A percentile compares a stretch with the other conserved stretches of the same genome.
These are phyloP conservation scores for Liasis olivaceus DNA, from an alignment of 2,797 vertebrate species.

Conservation along the genomic window DNA sequence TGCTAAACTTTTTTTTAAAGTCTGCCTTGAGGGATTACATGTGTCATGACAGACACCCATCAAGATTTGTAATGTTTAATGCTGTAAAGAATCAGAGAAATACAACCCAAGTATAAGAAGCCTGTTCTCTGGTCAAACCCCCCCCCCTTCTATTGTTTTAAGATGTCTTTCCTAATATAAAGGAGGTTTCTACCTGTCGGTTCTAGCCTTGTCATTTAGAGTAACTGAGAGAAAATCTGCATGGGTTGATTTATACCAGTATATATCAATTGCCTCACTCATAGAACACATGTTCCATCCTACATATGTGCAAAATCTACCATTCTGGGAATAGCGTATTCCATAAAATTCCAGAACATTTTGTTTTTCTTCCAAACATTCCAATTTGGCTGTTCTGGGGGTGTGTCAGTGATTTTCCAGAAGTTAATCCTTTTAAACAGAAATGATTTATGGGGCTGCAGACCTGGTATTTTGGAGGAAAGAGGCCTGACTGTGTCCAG, in stretches of 20 bases:
- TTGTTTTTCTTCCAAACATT: too few species aligned
- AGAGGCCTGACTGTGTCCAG: too few species aligned
- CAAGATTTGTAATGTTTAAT: background rate
- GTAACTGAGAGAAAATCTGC: background rate
- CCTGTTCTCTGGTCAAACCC: background rate
- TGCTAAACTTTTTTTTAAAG: background rate
- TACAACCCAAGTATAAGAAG: background rate
- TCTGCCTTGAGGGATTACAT: background rate
- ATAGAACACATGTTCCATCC: background rate
- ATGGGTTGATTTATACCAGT: background rate
- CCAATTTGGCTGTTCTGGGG: too few species aligned
- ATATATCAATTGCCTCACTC: background rate
- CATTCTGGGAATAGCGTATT: too few species aligned
- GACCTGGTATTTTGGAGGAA: too few species aligned
- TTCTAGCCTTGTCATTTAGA: background rate
- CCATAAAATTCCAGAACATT: too few species aligned
- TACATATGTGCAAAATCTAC: background rate
- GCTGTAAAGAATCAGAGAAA: background rate
- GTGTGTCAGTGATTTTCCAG: too few species aligned
- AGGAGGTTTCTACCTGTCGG: background rate
- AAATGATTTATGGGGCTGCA: too few species aligned
- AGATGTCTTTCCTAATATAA: background rate
- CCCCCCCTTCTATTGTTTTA: background rate
- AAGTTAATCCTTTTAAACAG: too few species aligned
- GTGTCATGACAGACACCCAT: background rate